Base-by-base conservation (phyloP, 2,113 vertebrate genomes). In the Sturnira hondurensis region DNA sequence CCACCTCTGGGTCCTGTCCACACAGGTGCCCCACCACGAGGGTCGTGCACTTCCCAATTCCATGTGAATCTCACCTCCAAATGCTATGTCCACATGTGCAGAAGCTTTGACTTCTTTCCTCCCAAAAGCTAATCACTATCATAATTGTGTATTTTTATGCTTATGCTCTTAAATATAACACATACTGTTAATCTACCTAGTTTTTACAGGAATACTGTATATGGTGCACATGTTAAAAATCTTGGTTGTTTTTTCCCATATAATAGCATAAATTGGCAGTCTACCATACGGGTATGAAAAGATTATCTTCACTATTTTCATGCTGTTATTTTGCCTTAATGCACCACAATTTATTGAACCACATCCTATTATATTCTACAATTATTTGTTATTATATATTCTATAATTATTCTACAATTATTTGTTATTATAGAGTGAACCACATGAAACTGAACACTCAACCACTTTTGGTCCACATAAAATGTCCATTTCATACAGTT, bases 261-360 rank as follows among this genome's bases (percentile, higher is more conserved):
- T 86, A 52, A 45, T 17, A 91, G 22, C 38, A 70, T 76, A 16
- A 54, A 41, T 41, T 89, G 33, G 33, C 1, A 86, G 68, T 80
- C 3, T 80, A 63, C 68, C 19, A 68, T 33, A 28, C 56, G 12
- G 9, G 1, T 74, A 47, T 45, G 31, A 86, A 45, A 14, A 86
- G 36, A 47, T 67, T 36, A 28, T 54, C 43, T 82, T 93, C 54
- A 86, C 73, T 93, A 82, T 68, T 85, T 91, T 83, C 65, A 56
- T 63, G 36, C 10, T 84, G 67, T 83, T 83, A 56, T 1, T 80
- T 86, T 70, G 7, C 38, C 77, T 95, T 84, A 24, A 61, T 52
- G 19, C 4, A 80, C 31, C n/a, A 80, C 28, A 81, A 61, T 52
- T 83, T 87, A 84, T 86, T 94, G 31, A 92, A 50, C 28, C 41